phyloP scores from a whole-genome alignment of 2,888 invertebrate genomes.

The Dynastes grantii region DNA sequence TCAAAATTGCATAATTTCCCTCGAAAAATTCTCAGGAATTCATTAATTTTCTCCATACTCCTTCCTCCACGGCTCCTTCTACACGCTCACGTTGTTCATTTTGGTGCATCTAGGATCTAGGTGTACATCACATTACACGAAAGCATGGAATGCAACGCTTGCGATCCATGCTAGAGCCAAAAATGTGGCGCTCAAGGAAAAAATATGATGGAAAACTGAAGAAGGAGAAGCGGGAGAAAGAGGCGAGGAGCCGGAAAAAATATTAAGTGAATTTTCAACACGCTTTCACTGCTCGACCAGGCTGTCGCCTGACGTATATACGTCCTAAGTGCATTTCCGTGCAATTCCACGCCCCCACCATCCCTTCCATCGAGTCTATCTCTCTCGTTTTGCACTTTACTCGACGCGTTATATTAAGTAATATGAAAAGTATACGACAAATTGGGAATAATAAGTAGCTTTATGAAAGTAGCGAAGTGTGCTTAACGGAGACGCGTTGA shows the following conservation, averaged over 20 bases:
- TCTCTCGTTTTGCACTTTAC: too few species aligned
- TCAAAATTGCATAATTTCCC: background rate
- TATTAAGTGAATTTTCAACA: conserved; percentile 23
- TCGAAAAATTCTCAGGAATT: too few species aligned
- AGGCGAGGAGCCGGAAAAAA: background rate
- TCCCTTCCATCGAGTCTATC: background rate
- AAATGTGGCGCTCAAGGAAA: too few species aligned
- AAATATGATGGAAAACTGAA: background rate
- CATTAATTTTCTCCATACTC: too few species aligned
- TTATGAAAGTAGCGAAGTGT: conserved; percentile 32
- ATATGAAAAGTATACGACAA: conserved; percentile 54
- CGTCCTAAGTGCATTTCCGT: conserved; percentile 50
- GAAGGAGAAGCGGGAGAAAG: background rate
- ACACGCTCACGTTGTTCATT: too few species aligned
- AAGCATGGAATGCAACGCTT: too few species aligned
- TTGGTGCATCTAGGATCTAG: too few species aligned
- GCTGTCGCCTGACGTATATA: conserved; percentile 6
- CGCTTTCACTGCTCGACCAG: background rate
- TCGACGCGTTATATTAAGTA: conserved; percentile 49
- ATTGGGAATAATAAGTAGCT: conserved; percentile 54
- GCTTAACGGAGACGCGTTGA: background rate
- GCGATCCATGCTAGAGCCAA: too few species aligned
- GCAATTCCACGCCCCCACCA: conserved; percentile 31
- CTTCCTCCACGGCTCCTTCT: too few species aligned
- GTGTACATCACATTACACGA: too few species aligned